Base-by-base conservation (phyloP, 2,113 vertebrate genomes). In the Stegostoma tigrinum region DNA sequence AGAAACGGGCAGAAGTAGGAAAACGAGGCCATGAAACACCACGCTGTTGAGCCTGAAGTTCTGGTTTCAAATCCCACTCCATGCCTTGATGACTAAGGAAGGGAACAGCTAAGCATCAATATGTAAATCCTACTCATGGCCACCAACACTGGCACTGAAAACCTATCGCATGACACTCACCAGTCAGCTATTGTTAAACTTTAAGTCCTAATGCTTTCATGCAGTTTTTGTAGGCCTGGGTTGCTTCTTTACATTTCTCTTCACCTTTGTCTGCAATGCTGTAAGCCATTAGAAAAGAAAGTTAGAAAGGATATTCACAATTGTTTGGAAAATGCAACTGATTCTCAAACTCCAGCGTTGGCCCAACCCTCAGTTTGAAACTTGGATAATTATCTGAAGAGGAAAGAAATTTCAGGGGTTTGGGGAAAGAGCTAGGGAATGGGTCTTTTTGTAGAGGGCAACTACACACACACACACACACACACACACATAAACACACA, bases 221-320 rank as follows among this genome's bases (percentile, higher is more conserved):
- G 96, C 96, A 96, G 42, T 96, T 96, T 83, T 96, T 95, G 83
- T 96, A 96, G 15, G 96, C 96, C 64, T 96, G 96, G 70, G 96
- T 83, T 42, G 96, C 38, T 15, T 96, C 96, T 96, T 96, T 96
- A 90, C 96, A 96, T 7, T 72, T 96, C 2, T 96, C 95, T 96
- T 96, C 96, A 8, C 96, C 96, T 17, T 96, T 96, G 12, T 96
- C 96, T 15, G 93, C 78, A 42, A 96, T 48, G 7, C 96, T 96
- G 96, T 38, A 83, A 83, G 21, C 38, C 38, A 45, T 42, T 6
- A 21, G 23, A 23, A 83, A 42, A 17, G 12, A 42, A 45, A 23
- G 38, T 83, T 83, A 83, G 45, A 38, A 83, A 5, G 19, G 3
- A 83, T 38, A 23, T 83, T 83, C 15, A 38, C 38, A 0, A 17